Base-by-base conservation (phyloP, 2,113 vertebrate species). In the Myrmecophaga tridactyla region DNA sequence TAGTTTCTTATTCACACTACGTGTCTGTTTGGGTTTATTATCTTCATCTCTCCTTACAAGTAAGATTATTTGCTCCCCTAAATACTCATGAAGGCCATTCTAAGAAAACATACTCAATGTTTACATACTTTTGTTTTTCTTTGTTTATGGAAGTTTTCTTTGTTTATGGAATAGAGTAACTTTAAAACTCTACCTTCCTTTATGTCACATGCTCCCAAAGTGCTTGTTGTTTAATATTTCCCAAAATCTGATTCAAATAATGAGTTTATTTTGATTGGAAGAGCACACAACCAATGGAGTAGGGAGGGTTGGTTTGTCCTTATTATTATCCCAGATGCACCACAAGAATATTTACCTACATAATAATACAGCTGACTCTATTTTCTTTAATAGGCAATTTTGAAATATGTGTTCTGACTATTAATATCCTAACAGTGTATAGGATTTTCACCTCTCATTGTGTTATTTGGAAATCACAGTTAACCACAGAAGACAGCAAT, bases 401-500 rank as follows among this genome's bases (percentile, higher is more conserved):
- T 86, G 43, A 89, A 94, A 72, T 93, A 90, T 25, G 11, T 80
- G 39, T 72, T 67, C 70, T n/a, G 18, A 48, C 69, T 83, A 58
- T 43, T 77, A 91, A 58, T 78, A 94, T 3, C 4, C 9, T 95
- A n/a, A 72, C 3, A 43, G 21, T 81, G 62, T 88, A 1, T 94
- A 72, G 46, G 46, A 86, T 83, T 93, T 87, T 25, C 86, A 23
- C 10, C 27, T 94, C 27, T 41, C 10, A 39, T 20, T 62, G 6
- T 83, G 69, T 36, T 56, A 62, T 56, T 80, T 92, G 60, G 58
- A 95, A 92, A 82, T 92, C 94, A 73, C 17, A 86, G 34, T 56
- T 92, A 87, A 58, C 48, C 62, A 80, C 20, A 63, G 36, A 89
- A 65, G 3, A 27, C 56, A 81, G 53, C 18, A 81, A 21, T 81